phyloP scores from a whole-genome alignment of 2,888 invertebrate species.

The Rhingia campestris region DNA sequence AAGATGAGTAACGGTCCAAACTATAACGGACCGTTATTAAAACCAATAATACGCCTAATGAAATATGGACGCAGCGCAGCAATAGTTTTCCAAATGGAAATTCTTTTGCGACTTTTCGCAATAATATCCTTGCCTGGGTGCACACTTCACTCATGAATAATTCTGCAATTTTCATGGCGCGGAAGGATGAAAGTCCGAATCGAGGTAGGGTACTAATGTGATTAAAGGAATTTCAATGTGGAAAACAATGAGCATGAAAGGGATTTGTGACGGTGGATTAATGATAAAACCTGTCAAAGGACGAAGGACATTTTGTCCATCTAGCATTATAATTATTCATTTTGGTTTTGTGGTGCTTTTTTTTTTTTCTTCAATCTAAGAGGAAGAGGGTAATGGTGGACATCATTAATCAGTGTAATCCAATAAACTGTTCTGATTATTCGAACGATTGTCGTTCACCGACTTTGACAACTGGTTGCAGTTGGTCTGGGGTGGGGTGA shows the following conservation, averaged over 20 bases:
- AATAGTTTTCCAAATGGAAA: conserved; percentile 51
- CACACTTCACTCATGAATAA: conserved; percentile 70
- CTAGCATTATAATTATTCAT: conserved; percentile 70
- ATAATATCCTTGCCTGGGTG: conserved; percentile 59
- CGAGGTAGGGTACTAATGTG: conserved; percentile 58
- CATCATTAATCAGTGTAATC: conserved; percentile 73
- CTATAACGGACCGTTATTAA: conserved; percentile 25
- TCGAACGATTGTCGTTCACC: conserved; percentile 27
- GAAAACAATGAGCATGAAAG: conserved; percentile 64
- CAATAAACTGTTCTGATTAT: conserved; percentile 60
- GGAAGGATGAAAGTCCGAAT: conserved; percentile 46
- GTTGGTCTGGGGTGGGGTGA: conserved; percentile 4
- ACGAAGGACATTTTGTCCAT: conserved; percentile 61
- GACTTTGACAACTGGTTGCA: conserved; percentile 25
- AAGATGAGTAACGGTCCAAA: conserved; percentile 53
- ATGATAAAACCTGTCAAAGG: conserved; percentile 69
- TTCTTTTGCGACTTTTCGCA: conserved; percentile 54
- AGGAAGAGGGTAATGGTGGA: conserved; percentile 62
- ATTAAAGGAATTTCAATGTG: conserved; percentile 68
- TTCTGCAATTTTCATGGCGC: conserved; percentile 33
- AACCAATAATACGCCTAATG: conserved; percentile 61
- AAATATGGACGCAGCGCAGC: conserved; percentile 39
- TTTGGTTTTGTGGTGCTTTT: conserved; percentile 18
- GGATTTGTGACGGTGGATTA: conserved; percentile 67
- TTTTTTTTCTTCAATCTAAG: conserved; percentile 11